phyloP scores from a whole-genome alignment of 1,140 invertebrate species.

The Cydia pomonella region DNA sequence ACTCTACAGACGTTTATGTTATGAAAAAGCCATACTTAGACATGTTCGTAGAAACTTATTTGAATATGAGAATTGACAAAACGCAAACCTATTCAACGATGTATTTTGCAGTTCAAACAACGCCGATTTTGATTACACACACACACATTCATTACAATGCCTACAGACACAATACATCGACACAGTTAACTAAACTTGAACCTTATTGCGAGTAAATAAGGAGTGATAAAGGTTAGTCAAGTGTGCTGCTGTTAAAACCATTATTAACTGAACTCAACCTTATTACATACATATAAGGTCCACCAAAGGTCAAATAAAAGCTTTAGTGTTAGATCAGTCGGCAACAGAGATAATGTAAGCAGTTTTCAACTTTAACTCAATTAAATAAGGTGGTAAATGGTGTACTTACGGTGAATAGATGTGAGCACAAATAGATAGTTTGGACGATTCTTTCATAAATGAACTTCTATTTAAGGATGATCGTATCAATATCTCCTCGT shows the following conservation, averaged over 20 bases:
- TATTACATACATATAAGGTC: too few species aligned
- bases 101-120: slow-evolving; percentile 6
- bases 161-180: background rate
- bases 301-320: too few species aligned
- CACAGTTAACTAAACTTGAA: background rate
- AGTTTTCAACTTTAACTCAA: background rate
- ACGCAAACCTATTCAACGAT: too few species aligned
- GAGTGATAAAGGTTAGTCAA: background rate
- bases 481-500: background rate
- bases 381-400: background rate
- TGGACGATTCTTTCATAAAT: background rate
- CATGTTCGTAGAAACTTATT: too few species aligned
- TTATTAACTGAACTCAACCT: too few species aligned
- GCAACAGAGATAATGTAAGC: background rate
- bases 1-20: too few species aligned
- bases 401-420: background rate
- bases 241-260: background rate
- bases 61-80: too few species aligned
- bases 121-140: slow-evolving; percentile 28
- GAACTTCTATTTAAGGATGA: background rate
- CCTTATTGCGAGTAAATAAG: background rate
- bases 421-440: background rate
- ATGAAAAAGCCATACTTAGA: too few species aligned
- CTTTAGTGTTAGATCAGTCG: too few species aligned
- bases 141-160: background rate